Evolutionary conservation across 1,140 invertebrate species (phyloP), one percentile per base, ranked within the genome.

Genomic region (Philaenus spumarius): DNA sequence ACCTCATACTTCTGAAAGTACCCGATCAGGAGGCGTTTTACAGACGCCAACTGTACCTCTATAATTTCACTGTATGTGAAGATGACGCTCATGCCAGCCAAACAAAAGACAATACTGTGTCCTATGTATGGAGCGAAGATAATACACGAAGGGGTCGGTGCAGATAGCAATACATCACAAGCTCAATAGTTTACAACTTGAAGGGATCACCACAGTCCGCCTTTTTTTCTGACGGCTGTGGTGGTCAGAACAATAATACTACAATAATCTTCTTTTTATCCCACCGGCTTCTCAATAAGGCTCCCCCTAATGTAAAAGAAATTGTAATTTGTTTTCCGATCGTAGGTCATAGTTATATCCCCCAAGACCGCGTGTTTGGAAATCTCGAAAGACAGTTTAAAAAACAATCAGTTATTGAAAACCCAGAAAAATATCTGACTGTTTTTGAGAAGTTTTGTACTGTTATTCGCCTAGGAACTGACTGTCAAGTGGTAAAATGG

Each of bases 301-400:
- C 62, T n/a, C 56, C 64, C 12, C 9, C 20, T 22, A 37, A 65
- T 47, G 22, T 68, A 4, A 60, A 64, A 40, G 39, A 51, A 47
- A 46, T 68, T 20, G 62, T 66, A 59, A 14, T 67, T 6, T 57
- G 63, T 37, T 69, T 67, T 56, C 66, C 67, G 14, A 53, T 70
- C 11, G 55, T 55, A 11, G 64, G 65, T 12, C 66, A 68, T 46
- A 64, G 54, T 3, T 69, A 62, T 53, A 62, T 69, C 17, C 65
- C 67, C 1, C 59, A 64, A 1, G 66, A 67, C 40, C 37, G 64
- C 47, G 64, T 70, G 2, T 70, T 69, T 62, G 68, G 55, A 4
- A 14, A 53, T 26, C 61, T 59, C 51, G 64, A 70, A 59, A 66
- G 61, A 58, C 17, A 30, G 20, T 37, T 66, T 39, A 61, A 58